Base-by-base conservation (phyloP, 2,888 invertebrate genomes). In the Tanaodytes sp. region DNA sequence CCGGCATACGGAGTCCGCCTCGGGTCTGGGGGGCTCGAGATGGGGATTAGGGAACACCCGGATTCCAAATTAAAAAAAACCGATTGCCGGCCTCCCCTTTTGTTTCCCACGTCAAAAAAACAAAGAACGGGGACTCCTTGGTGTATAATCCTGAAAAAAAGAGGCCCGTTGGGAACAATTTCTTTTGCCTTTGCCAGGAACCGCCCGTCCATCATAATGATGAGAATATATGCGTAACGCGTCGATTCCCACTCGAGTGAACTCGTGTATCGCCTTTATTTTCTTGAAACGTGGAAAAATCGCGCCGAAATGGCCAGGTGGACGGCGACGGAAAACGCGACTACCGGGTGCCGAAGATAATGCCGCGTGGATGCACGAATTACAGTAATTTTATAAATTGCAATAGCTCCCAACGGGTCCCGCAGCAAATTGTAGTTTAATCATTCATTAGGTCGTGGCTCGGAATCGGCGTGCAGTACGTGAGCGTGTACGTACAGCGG, bases 331-430 rank as follows among this genome's bases (percentile, higher is more conserved):
- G 49, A 63, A 69, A 63, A 69, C 63, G 68, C 68, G 68, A 68
- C 62, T 63, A 63, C 68, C 68, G 69, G 64, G 61, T 70, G 69
- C 54, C 69, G 52, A 61, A n/a, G n/a, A n/a, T n/a, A n/a, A n/a
- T n/a, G n/a, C n/a, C n/a, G n/a, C n/a, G n/a, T n/a, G n/a, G n/a
- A n/a, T n/a, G n/a, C n/a, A 23, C 76, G 80, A 80, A 84, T 82
- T 81, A 83, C 82, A 82, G 83, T 84, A 83, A 84, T 84, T 83
- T 82, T 82, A 83, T 82, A 83, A 84, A 83, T 84, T 83, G 81
- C 83, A 77, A 82, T 82, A 82, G 81, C 83, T 80, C 81, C 83
- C 78, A 81, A 80, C 79, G 40, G 43, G 81, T 81, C 82, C 78
- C 79, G 78, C 78, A 80, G 82, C 81, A 81, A 83, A 84, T 82